Base-by-base conservation (phyloP, 2,888 invertebrate genomes). In the Agrochola lychnidis region DNA sequence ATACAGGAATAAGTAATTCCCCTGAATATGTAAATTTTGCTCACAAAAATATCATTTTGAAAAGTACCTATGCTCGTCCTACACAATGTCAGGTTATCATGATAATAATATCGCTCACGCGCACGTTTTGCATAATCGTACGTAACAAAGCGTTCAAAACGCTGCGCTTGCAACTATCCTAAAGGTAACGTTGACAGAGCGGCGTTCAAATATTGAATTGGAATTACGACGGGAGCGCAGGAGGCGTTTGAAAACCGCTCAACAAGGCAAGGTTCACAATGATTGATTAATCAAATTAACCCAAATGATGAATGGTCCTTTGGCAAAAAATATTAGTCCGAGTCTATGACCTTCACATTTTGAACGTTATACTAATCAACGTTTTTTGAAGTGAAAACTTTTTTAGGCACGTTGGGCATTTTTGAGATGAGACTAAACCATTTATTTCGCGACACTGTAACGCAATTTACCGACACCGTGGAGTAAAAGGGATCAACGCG, bases 181-280 rank as follows among this genome's bases (percentile, higher is more conserved):
- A 84, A 83, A 69, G 40, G 78, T 84, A 82, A 86, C 88, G 89
- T 90, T 91, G 91, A 92, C 90, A 90, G 90, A 90, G 90, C 88
- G 89, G 88, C 91, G 90, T 92, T 92, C 92, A 93, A 93, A 93
- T 93, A 93, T 93, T 91, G 92, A 92, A 92, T 92, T 92, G 90
- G 89, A 91, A 93, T 92, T 93, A 91, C 91, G 91, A 91, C 90
- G 91, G 84, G 87, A 89, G 88, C 86, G 83, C 87, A 88, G 84
- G 85, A 88, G 86, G 82, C 85, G 85, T 86, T 88, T 70, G 78
- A 87, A 87, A 90, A 88, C 88, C 77, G 81, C 86, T 86, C 79
- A 78, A 82, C 87, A 87, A 90, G 73, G 90, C 81, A 30, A 51
- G 51, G 87, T 88, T 59, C 85, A 91, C 81, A 89, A 70, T 79